Base-by-base conservation (phyloP, 2,113 vertebrate genomes). In the Sylvilagus bachmani region DNA sequence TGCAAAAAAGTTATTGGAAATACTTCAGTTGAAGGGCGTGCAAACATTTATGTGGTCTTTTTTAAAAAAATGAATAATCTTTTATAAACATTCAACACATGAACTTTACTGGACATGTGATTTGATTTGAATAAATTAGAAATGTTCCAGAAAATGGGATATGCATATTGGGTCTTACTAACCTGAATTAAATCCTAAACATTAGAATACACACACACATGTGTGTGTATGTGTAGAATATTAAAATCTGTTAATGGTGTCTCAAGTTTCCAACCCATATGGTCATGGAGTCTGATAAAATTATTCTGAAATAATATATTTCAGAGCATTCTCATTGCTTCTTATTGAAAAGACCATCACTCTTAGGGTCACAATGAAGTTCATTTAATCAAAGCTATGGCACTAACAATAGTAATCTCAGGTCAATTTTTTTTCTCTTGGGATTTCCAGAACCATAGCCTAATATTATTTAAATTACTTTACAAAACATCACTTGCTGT, bases 371-470 rank as follows among this genome's bases (percentile, higher is more conserved):
- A 97, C 96, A 82, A 89, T 96, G 96, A 96, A 98, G 97, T 98
- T 98, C 98, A 98, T 98, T 97, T 98, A 97, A 97, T 98, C 98
- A 98, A 97, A 98, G 93, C 97, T 85, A 3, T 88, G 92, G 96
- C 97, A 97, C 95, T 97, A 98, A 97, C 94, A 96, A 53, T 92
- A 96, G 97, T 95, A 89, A 0, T 94, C 96, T 96, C 78, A 2
- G 97, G 98, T 98, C 97, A 98, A 78, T 89, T 96, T 73, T 25
- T 73, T 25, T 5, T 97, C 98, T 97, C 97, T 90, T 90, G 97
- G 97, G 98, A 98, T 94, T 97, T 96, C 82, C 66, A 94, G 91
- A 97, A 66, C 94, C 86, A 62, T 83, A 97, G 98, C 91, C 96
- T 97, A 91, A 95, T 97, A 95, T 96, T 96, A 96, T 97, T 97